A percentile compares a stretch with the other conserved stretches of the same genome.
phyloP scores from a whole-genome alignment of 2,888 invertebrate species.

The Andricus curvator region DNA sequence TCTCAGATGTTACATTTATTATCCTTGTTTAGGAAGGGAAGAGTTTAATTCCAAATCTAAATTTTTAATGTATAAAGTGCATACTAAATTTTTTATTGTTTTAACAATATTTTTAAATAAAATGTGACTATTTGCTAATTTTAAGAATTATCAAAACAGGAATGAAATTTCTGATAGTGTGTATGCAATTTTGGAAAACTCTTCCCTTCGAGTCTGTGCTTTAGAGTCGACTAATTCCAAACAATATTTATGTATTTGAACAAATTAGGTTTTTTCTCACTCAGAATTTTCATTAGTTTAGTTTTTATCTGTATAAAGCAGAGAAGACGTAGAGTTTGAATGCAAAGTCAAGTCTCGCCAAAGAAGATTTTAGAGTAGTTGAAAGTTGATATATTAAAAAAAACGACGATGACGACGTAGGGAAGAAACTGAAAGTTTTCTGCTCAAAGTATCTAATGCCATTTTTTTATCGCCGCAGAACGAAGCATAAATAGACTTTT shows the following conservation, averaged over 20 bases:
- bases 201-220: not conserved
- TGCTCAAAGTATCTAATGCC: constrained; percentile 29
- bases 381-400: constrained; percentile 2
- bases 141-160: not conserved
- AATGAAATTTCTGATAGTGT: not conserved
- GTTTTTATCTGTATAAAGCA: constrained; percentile 10
- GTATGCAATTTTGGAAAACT: constrained; percentile 9
- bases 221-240: not conserved
- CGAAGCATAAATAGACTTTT: constrained; percentile 27
- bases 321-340: constrained; percentile 22
- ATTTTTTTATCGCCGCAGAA: constrained; percentile 24
- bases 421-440: constrained; percentile 34
- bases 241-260: constrained; percentile 6
- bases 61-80: not conserved
- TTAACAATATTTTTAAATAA: constrained; percentile 22
- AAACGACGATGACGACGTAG: not conserved
- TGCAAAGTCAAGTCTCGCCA: constrained; percentile 34
- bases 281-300: constrained; percentile 1
- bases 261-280: not conserved
- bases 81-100: constrained; percentile 4
- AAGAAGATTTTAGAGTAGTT: constrained; percentile 38
- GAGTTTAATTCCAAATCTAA: not conserved
- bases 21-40: constrained; percentile 19
- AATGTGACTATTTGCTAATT: not conserved
- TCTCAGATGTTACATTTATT: constrained; percentile 10